Base-by-base conservation (phyloP, 2,113 vertebrate genomes). In the Tinamus guttatus region DNA sequence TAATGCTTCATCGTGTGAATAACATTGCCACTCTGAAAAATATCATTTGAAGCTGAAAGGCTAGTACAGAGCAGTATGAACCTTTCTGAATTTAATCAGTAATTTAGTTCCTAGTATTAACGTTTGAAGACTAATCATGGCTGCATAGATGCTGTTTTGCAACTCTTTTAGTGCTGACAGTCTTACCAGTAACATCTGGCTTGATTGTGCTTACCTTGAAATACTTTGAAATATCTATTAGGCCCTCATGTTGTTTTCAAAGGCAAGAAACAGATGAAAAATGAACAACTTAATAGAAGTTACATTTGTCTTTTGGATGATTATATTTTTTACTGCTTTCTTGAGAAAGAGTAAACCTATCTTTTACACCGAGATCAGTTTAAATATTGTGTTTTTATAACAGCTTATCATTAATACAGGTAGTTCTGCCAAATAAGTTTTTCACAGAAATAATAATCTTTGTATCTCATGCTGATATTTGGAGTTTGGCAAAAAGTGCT, bases 131-230 rank as follows among this genome's bases (percentile, higher is more conserved):
- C 90, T 95, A 87, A 95, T 75, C 5, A 27, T 0, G 20, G 45
- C 86, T 93, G 89, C 3, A 0, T 67, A 90, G 51, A 25, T 3
- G 43, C 85, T 91, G 62, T 69, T 89, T 67, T 89, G 49, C 90
- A 95, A 96, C 45, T 47, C 32, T 91, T 79, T 81, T 24, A 30
- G 90, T 94, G 71, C 71, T 87, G 65, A 78, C 80, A 75, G 73
- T 91, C 82, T 92, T 79, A 68, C 27, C 77, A 83, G 78, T 91
- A 75, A 80, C 81, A 68, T 81, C 85, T 91, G 84, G 73, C 86
- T 88, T 89, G 71, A 62, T 49, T 92, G 83, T 67, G 54, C 70
- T 81, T 87, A 40, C 11, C 15, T 74, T n/a, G n/a, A 32, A 60
- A n/a, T 83, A 77, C 80, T 77, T 81, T 79, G 20, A 73, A 85